phyloP scores from a whole-genome alignment of 2,797 vertebrate species.

The Pteronotus mesoamericanus region DNA sequence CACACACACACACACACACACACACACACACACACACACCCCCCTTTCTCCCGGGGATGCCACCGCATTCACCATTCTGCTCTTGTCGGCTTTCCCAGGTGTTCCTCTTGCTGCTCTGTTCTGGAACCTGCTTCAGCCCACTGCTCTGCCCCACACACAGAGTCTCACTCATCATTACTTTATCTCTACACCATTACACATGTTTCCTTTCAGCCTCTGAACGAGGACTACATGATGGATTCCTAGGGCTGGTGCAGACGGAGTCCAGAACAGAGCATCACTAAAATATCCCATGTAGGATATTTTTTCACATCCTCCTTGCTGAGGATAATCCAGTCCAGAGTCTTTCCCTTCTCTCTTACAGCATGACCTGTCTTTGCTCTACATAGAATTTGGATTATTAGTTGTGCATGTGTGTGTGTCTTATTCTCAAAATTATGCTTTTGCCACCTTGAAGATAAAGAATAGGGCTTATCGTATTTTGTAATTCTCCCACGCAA shows the following conservation, averaged over 20 bases:
- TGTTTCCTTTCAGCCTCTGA: not conserved
- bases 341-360: not conserved
- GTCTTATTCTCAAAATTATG: not conserved
- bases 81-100: not conserved
- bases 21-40: no score
- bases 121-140: not conserved
- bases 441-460: not conserved
- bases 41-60: not conserved
- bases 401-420: not conserved
- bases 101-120: not conserved
- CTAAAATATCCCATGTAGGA: no score
- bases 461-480: not conserved
- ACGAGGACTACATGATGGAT: not conserved
- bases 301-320: not conserved
- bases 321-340: not conserved
- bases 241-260: not conserved
- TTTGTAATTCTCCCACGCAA: not conserved
- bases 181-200: not conserved
- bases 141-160: not conserved
- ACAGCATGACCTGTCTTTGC: not conserved
- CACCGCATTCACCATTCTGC: rapidly evolving
- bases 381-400: not conserved
- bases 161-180: not conserved
- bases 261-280: no score
- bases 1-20: rapidly evolving